These are phyloP conservation scores for Pluvialis apricaria DNA, from an alignment of 2,113 vertebrate species.

Conservation along the genomic window DNA sequence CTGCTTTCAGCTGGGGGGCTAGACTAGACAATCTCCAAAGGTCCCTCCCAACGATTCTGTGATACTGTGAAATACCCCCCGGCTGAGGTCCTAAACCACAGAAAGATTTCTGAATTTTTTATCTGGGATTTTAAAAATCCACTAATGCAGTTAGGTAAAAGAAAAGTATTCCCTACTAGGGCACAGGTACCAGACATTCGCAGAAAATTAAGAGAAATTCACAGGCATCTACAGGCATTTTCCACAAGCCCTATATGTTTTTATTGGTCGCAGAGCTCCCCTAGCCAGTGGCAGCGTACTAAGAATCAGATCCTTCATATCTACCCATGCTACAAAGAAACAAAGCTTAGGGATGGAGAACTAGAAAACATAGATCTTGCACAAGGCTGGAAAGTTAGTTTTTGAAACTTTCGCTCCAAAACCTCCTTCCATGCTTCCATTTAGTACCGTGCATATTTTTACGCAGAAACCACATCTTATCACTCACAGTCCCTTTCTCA, in stretches of 20 bases:
- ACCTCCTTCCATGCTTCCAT: neutral
- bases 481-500: neutral
- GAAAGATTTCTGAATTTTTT: neutral
- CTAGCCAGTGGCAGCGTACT: neutral
- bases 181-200: neutral
- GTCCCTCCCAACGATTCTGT: neutral
- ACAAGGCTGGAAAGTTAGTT: neutral
- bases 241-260: neutral
- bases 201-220: neutral
- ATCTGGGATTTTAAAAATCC: neutral
- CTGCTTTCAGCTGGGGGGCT: neutral
- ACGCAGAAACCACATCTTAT: neutral
- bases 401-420: neutral
- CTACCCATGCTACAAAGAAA: neutral
- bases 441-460: neutral
- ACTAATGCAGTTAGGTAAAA: neutral
- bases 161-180: neutral
- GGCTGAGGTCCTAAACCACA: neutral
- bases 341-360: neutral
- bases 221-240: neutral
- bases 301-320: neutral
- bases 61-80: neutral
- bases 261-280: neutral
- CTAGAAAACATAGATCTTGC: neutral
- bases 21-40: neutral